Base-by-base conservation (phyloP, 2,888 invertebrate genomes). In the Lydus trimaculatus region DNA sequence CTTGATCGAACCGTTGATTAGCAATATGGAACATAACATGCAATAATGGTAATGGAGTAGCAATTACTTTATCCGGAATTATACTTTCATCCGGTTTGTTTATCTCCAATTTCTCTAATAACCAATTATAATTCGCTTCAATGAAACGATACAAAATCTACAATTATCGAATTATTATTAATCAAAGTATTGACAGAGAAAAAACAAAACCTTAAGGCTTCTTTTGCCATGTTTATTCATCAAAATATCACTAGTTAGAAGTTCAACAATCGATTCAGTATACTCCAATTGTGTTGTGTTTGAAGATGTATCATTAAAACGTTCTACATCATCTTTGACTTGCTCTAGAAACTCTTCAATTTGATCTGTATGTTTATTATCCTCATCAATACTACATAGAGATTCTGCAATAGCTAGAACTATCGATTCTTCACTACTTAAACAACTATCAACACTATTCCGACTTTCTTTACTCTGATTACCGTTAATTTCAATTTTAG, bases 11-110 rank as follows among this genome's bases (percentile, higher is more conserved):
- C 0, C 91, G 90, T 20, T 87, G 86, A 70, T 90, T 87, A 13
- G 93, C 94, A 67, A 94, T 93, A 79, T 92, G 92, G 79, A 94
- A 95, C 94, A 94, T 94, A 8, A 90, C 89, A 79, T 92, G 90
- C 0, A 94, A 84, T 13, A 94, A 84, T 0, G 90, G 89, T 0
- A 88, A 86, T 52, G 82, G 79, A 15, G 78, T 76, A 71, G 84
- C 81, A 31, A 74, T 68, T 9, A 80, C 78, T 69, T 75, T 76
- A 72, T 83, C 84, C 3, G 84, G 82, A 74, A 77, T 66, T 66
- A 78, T 86, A 70, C 73, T 84, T 63, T 83, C 83, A 67, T 80
- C 79, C 6, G 82, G 80, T 68, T 85, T 80, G 74, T 83, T 85
- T 0, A 86, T 83, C 23, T 84, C 88, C 59, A 94, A 79, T 68